These are phyloP conservation scores for Hypena proboscidalis DNA, from an alignment of 2,888 invertebrate genomes.

Conservation along the genomic window DNA sequence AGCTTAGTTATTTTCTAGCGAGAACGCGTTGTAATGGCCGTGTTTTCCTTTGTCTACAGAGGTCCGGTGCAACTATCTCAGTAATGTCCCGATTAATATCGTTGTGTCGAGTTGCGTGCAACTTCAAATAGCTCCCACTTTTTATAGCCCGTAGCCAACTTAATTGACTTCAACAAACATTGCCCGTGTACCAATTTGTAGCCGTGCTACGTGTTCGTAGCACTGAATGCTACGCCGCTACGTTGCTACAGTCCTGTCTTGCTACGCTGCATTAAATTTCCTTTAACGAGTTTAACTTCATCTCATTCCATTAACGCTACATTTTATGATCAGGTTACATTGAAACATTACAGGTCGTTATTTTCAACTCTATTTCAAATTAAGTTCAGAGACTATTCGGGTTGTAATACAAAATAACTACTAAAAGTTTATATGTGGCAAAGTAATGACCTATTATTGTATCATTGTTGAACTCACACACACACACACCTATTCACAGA, in stretches of 20 bases:
- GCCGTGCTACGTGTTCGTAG: constrained; percentile 43
- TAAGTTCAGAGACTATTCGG: no score
- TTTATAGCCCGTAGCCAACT: constrained; percentile 40
- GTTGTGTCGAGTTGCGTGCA: constrained; percentile 40
- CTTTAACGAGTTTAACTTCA: constrained; percentile 38
- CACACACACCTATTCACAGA: no score
- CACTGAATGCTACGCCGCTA: constrained; percentile 20
- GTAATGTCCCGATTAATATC: constrained; percentile 62
- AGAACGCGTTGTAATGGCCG: constrained; percentile 53
- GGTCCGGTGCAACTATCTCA: constrained; percentile 37
- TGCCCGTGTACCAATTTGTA: constrained; percentile 47
- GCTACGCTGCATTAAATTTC: constrained; percentile 34
- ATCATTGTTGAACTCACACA: no score
- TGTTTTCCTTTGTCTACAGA: constrained; percentile 58
- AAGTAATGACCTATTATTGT: neutral
- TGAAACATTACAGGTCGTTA: constrained; percentile 3
- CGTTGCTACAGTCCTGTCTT: constrained; percentile 15
- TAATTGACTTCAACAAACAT: constrained; percentile 52
- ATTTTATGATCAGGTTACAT: constrained; percentile 17
- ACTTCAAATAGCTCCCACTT: constrained; percentile 39
- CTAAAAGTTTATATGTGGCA: no score
- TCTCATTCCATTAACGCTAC: constrained; percentile 33
- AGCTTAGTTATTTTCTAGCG: constrained; percentile 52
- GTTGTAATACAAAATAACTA: no score
- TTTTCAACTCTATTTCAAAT: neutral